A percentile compares a stretch with the other conserved stretches of the same genome.
These are phyloP conservation scores for Caenorhabditis inopinata DNA, from an alignment of 1,140 invertebrate species.

Conservation along the genomic window DNA sequence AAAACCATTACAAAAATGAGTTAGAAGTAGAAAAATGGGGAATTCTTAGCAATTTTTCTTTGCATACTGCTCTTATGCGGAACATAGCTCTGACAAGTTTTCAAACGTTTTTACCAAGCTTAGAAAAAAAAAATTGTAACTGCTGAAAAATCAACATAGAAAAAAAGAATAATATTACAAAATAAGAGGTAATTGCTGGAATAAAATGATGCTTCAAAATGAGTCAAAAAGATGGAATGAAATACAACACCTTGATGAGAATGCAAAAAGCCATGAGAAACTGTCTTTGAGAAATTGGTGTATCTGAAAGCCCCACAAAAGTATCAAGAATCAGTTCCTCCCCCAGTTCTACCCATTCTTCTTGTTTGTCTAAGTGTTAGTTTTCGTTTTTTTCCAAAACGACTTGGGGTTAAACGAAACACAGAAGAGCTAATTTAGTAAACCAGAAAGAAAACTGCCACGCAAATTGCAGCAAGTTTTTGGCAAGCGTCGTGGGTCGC, in stretches of 20 bases:
- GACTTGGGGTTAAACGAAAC: background rate
- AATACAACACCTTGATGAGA: background rate
- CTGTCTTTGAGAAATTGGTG: background rate
- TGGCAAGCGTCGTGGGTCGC: constrained; percentile 2
- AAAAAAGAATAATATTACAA: no score
- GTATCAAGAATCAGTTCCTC: constrained; percentile 21
- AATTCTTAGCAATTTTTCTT: no score
- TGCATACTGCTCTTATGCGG: no score
- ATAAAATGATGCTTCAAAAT: background rate
- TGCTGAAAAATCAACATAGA: no score
- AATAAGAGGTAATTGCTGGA: background rate
- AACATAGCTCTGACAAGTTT: no score
- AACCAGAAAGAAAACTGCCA: background rate
- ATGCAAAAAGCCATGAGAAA: background rate
- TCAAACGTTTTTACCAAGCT: no score
- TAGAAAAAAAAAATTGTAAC: no score
- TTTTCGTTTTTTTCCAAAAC: background rate
- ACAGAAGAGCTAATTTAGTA: constrained; percentile 15
- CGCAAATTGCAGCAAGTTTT: constrained; percentile 22
- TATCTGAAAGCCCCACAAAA: background rate
- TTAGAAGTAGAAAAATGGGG: no score
- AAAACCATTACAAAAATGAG: no score
- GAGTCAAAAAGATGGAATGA: background rate
- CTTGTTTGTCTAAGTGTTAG: background rate
- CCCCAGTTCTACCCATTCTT: background rate